phyloP scores from a whole-genome alignment of 2,797 vertebrate genomes.

The Erithacus rubecula region DNA sequence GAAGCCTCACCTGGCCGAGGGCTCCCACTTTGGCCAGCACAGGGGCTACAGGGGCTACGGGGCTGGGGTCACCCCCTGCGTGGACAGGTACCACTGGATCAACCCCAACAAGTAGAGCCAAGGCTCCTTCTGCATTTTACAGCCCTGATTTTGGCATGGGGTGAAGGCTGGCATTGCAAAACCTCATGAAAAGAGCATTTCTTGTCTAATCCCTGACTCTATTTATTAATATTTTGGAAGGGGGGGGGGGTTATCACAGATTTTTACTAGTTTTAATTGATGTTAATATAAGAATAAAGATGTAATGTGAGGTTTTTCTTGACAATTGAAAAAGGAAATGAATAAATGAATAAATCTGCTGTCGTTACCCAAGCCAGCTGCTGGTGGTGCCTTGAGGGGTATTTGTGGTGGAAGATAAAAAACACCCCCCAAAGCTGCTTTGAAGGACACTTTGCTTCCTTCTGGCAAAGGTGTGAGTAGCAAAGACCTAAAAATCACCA shows the following conservation, averaged over 20 bases:
- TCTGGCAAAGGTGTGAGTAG: not conserved
- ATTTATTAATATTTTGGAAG: not conserved
- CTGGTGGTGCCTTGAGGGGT: not conserved
- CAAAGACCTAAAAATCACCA: not conserved
- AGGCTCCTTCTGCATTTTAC: fast-evolving
- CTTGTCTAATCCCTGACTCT: not conserved
- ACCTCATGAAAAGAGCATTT: not conserved
- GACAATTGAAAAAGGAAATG: slow-evolving; percentile 52
- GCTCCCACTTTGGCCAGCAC: slow-evolving; percentile 65
- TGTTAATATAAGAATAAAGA: not conserved
- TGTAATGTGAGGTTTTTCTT: not conserved
- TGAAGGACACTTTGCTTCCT: not conserved
- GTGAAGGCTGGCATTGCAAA: not conserved
- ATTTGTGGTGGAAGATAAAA: not conserved
- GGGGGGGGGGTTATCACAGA: not conserved
- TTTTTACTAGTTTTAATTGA: slow-evolving; percentile 39
- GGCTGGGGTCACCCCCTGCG: slow-evolving; percentile 67
- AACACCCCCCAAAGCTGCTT: not conserved
- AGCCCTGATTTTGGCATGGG: not conserved
- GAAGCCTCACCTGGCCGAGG: slow-evolving; percentile 73
- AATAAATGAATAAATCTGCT: slow-evolving; percentile 49
- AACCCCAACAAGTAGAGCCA: slow-evolving; percentile 76
- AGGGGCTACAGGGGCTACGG: slow-evolving; percentile 77
- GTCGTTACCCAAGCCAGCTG: not conserved
- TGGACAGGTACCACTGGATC: slow-evolving; percentile 95